Conservation (phyloP, 2,113 vertebrate genomes). For the Limanda limanda region DNA sequence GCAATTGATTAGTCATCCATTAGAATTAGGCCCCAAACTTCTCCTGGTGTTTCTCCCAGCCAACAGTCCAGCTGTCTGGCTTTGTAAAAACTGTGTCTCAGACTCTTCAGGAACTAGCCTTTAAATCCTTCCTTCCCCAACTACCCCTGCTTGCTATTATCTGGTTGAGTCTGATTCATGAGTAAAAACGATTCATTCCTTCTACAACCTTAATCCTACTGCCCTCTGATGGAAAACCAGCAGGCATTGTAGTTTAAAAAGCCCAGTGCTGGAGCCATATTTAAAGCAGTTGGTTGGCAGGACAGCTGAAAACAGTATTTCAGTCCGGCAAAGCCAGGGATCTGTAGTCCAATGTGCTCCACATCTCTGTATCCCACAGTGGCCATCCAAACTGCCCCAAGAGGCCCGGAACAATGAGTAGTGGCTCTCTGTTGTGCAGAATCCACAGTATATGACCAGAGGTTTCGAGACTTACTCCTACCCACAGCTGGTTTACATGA, state of each 20-base stretch:
- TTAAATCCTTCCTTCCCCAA: not conserved
- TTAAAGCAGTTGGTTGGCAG: conserved; percentile 46
- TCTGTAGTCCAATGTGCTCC: conserved; percentile 56
- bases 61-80: conserved; percentile 83
- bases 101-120: conserved; percentile 47
- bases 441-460: conserved; percentile 64
- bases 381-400: conserved; percentile 45
- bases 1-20: conserved; percentile 28
- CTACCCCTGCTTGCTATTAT: conserved; percentile 41
- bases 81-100: conserved; percentile 52
- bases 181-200: conserved; percentile 34
- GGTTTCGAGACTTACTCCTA: conserved; percentile 38
- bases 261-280: conserved; percentile 25
- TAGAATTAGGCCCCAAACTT: conserved; percentile 32
- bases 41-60: conserved; percentile 60
- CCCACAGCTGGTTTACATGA: conserved; percentile 53
- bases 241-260: conserved; percentile 43
- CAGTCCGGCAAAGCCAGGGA: conserved; percentile 39
- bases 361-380: conserved; percentile 42
- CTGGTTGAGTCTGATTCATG: conserved; percentile 26
- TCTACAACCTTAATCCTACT: conserved; percentile 25
- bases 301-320: conserved; percentile 57
- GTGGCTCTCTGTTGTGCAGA: conserved; percentile 54
- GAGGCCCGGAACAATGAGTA: conserved; percentile 47
- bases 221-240: conserved; percentile 51